Percentiles rank a stretch among this genome's conserved stretches.
Evolutionary conservation across 2,888 invertebrate species (phyloP).

Genomic region (Salpingus planirostris): DNA sequence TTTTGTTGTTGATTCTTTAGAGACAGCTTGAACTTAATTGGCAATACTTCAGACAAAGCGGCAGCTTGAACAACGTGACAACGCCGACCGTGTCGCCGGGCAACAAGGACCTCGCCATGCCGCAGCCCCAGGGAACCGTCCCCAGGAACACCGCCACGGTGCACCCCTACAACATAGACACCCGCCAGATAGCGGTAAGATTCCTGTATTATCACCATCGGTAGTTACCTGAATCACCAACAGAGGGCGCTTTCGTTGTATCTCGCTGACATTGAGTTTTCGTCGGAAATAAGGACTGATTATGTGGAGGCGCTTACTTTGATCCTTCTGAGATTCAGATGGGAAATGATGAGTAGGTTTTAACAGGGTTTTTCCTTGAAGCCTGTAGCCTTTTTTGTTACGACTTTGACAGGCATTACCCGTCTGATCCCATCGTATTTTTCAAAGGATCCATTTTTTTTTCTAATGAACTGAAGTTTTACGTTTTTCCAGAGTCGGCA

Average conservation of each 20-base stretch:
- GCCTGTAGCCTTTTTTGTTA: conserved; percentile 26
- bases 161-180: conserved; percentile 37
- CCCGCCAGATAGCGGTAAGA: conserved; percentile 33
- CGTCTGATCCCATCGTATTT: conserved; percentile 25
- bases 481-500: conserved; percentile 43
- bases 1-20: neutral
- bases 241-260: conserved; percentile 17
- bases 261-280: conserved; percentile 1
- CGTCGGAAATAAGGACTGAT: too few relatives aligned
- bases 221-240: too few relatives aligned
- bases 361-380: conserved; percentile 21
- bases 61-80: conserved; percentile 30
- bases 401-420: conserved; percentile 23
- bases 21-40: conserved; percentile 2
- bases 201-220: too few relatives aligned
- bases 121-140: conserved; percentile 34
- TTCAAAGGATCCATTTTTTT: conserved; percentile 11
- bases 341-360: conserved; percentile 27
- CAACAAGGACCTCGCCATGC: conserved; percentile 33
- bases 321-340: conserved; percentile 30
- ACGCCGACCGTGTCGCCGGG: conserved; percentile 27
- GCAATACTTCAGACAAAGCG: conserved; percentile 34
- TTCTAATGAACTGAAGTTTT: conserved; percentile 1
- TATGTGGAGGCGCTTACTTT: too few relatives aligned
- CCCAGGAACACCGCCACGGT: conserved; percentile 35